Percentiles rank a stretch among this genome's conserved stretches.
Conservation (phyloP, 2,797 vertebrate genomes). For the Epinephelus malabaricus region DNA sequence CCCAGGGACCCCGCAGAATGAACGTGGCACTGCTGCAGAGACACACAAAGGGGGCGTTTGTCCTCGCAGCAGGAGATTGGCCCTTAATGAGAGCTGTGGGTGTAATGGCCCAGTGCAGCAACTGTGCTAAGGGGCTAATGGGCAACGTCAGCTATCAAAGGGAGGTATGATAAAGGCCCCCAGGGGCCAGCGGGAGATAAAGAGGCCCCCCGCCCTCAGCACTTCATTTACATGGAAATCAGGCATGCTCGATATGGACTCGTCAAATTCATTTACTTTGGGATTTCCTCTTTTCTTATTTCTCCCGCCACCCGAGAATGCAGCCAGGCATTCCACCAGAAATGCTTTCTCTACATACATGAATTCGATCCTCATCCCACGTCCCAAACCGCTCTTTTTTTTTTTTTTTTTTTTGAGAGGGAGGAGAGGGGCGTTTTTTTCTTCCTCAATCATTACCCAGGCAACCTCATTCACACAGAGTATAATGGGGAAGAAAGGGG, state of each 20-base stretch:
- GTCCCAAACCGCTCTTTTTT: conserved; percentile 67
- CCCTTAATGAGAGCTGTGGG: conserved; percentile 82
- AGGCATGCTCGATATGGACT: conserved; percentile 84
- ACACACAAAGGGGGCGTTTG: conserved; percentile 84
- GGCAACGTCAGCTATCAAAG: conserved; percentile 84
- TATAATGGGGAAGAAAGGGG: conserved; percentile 89
- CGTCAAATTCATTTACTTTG: conserved; percentile 87
- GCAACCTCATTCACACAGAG: conserved; percentile 89
- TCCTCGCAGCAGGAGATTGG: conserved; percentile 80
- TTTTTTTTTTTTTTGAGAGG: conserved; percentile 74
- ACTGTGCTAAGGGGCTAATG: conserved; percentile 79
- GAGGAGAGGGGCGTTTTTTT: conserved; percentile 84
- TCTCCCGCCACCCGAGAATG: conserved; percentile 64
- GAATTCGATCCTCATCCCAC: conserved; percentile 76
- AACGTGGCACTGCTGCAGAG: conserved; percentile 71
- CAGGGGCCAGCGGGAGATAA: conserved; percentile 71
- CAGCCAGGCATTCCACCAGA: conserved; percentile 72
- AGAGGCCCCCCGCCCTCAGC: conserved; percentile 58
- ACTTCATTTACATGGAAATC: conserved; percentile 88
- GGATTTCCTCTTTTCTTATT: conserved; percentile 73
- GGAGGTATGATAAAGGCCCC: conserved; percentile 78
- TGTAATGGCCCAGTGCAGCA: conserved; percentile 74
- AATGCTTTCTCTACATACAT: conserved; percentile 79
- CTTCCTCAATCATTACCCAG: conserved; percentile 86
- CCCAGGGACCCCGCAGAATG: conserved; percentile 72